A percentile compares a stretch with the other conserved stretches of the same genome.
Conservation (phyloP, 37 sponge, comb jelly and placozoan species). For the Hormiphora californensis region DNA sequence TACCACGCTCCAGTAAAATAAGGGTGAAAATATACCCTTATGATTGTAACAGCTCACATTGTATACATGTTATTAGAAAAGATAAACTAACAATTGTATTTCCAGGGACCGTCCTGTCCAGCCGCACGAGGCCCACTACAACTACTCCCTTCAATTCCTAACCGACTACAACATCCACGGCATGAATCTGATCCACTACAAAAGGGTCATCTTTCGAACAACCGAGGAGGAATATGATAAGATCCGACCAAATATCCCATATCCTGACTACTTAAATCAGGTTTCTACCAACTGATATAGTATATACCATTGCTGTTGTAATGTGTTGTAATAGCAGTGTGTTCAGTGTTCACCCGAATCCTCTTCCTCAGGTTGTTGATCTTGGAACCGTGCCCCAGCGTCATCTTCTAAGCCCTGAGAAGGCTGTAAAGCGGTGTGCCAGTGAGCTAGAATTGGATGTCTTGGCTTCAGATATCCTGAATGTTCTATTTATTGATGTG, state of each 20-base stretch:
- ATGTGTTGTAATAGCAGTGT: too few relatives aligned
- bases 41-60: too few relatives aligned
- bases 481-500: conserved; percentile 44
- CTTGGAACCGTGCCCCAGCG: background rate
- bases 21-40: too few relatives aligned
- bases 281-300: too few relatives aligned
- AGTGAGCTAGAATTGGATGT: conserved; percentile 27
- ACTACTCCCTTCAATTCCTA: conserved; percentile 51
- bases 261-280: too few relatives aligned
- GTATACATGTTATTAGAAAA: too few relatives aligned
- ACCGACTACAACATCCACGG: conserved; percentile 55
- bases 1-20: too few relatives aligned
- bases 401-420: conserved; percentile 12
- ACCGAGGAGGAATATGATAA: too few relatives aligned
- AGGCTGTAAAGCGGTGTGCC: background rate
- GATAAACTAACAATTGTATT: too few relatives aligned
- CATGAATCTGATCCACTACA: conserved; percentile 48
- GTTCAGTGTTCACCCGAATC: background rate
- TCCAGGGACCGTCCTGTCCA: conserved; percentile 40
- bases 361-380: background rate
- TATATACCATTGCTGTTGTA: too few relatives aligned
- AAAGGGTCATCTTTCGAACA: background rate
- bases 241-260: too few relatives aligned
- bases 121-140: conserved; percentile 49
- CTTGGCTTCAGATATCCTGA: background rate